Conservation (phyloP, 2,113 vertebrate species). For the Semnornis frantzii region DNA sequence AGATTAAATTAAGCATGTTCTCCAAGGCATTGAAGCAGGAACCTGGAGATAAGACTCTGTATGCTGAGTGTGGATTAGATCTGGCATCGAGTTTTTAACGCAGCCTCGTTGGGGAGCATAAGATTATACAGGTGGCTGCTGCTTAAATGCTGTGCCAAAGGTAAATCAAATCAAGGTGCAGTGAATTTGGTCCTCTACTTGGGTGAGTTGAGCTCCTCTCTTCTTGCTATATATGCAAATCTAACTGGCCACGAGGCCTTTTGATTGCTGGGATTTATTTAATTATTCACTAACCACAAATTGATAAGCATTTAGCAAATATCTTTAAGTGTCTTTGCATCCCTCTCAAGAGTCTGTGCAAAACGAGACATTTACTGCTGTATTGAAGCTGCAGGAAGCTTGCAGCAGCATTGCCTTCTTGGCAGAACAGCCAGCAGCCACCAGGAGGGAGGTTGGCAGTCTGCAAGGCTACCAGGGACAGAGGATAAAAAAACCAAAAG, state of each 20-base stretch:
- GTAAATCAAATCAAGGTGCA: slow-evolving; percentile 58
- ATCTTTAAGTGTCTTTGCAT: slow-evolving; percentile 13
- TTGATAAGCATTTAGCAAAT: slow-evolving; percentile 6
- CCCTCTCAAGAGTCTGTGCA: not conserved
- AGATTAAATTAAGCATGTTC: slow-evolving; percentile 74
- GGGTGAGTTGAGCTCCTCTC: not conserved
- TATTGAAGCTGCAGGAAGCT: not conserved
- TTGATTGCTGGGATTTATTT: slow-evolving; percentile 20
- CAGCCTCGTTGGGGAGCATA: slow-evolving; percentile 13
- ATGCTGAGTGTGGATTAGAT: slow-evolving; percentile 59
- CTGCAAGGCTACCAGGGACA: not conserved
- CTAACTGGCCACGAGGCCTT: not conserved
- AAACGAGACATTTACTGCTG: not conserved
- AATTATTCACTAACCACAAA: slow-evolving; percentile 31
- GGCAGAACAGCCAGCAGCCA: not conserved
- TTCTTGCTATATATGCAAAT: not conserved
- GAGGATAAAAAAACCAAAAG: too few relatives aligned
- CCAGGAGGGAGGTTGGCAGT: not conserved
- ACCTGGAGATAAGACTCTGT: slow-evolving; percentile 55
- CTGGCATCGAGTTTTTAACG: slow-evolving; percentile 50
- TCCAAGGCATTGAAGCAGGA: slow-evolving; percentile 66
- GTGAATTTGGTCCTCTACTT: not conserved
- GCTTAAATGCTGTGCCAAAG: slow-evolving; percentile 53
- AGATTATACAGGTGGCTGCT: slow-evolving; percentile 32
- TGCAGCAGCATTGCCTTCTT: not conserved